Percentiles rank a stretch among this genome's conserved stretches.
phyloP scores from a whole-genome alignment of 2,797 vertebrate species.

The Semaprochilodus insignis region DNA sequence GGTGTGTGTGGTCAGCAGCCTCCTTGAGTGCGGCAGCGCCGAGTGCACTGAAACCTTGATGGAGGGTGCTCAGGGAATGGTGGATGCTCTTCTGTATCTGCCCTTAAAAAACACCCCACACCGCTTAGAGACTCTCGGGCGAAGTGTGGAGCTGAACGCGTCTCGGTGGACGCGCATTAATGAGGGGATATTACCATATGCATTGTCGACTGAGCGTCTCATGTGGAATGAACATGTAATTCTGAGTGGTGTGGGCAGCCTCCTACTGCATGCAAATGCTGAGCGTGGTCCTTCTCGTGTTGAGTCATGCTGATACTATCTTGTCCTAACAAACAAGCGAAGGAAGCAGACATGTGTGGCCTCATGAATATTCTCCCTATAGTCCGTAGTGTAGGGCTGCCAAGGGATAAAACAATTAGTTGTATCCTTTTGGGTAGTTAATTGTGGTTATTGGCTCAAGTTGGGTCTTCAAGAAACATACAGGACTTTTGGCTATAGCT shows the following conservation, averaged over 20 bases:
- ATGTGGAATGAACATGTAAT: slow-evolving; percentile 22
- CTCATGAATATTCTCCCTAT: too few relatives aligned
- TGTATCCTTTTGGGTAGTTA: too few relatives aligned
- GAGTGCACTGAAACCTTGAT: slow-evolving; percentile 18
- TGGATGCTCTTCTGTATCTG: not conserved
- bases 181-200: slow-evolving; percentile 32
- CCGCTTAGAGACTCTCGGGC: not conserved
- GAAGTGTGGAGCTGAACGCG: not conserved
- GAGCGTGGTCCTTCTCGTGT: not conserved
- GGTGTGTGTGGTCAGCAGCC: not conserved
- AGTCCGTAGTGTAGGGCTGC: too few relatives aligned
- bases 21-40: not conserved
- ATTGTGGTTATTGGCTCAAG: too few relatives aligned
- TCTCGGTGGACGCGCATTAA: slow-evolving; percentile 3
- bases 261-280: slow-evolving; percentile 33
- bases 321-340: slow-evolving; percentile 14
- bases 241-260: not conserved
- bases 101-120: not conserved
- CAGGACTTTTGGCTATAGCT: too few relatives aligned
- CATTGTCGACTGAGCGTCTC: slow-evolving; percentile 1
- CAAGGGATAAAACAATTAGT: too few relatives aligned
- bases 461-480: too few relatives aligned
- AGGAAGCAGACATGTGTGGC: not conserved
- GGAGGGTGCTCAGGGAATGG: not conserved
- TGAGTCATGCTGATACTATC: not conserved